These are phyloP conservation scores for Chiloscyllium punctatum DNA, from an alignment of 2,797 vertebrate genomes.

Conservation along the genomic window DNA sequence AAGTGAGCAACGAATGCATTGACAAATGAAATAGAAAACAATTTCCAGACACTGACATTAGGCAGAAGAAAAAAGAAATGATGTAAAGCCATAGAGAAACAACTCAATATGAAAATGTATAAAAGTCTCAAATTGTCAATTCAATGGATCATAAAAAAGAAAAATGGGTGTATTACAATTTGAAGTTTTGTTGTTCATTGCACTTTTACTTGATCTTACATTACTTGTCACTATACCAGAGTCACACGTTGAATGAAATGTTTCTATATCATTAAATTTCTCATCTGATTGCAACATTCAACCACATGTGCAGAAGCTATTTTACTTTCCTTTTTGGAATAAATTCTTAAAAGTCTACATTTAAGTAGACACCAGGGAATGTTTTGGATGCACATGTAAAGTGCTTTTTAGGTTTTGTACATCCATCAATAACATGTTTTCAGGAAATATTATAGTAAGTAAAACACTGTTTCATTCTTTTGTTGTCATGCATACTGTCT, in stretches of 20 bases:
- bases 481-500: conserved; percentile 30
- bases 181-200: neutral
- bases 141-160: neutral
- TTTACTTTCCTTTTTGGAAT: conserved; percentile 25
- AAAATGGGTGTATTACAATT: neutral
- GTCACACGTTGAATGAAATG: neutral
- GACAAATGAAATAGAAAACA: neutral
- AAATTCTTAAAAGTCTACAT: conserved; percentile 31
- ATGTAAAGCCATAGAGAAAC: neutral
- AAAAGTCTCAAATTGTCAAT: neutral
- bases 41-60: neutral
- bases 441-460: conserved; percentile 25
- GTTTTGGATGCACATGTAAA: conserved; percentile 22
- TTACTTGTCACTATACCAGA: neutral
- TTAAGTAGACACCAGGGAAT: conserved; percentile 26
- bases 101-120: neutral
- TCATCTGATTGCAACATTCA: conserved; percentile 19
- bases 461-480: conserved; percentile 14
- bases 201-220: neutral
- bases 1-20: neutral
- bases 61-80: neutral
- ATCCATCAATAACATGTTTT: conserved; percentile 18
- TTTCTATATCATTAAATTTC: neutral
- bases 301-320: conserved; percentile 28
- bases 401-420: conserved; percentile 5